phyloP scores from a whole-genome alignment of 2,113 vertebrate species.

The Pyxicephalus adspersus region DNA sequence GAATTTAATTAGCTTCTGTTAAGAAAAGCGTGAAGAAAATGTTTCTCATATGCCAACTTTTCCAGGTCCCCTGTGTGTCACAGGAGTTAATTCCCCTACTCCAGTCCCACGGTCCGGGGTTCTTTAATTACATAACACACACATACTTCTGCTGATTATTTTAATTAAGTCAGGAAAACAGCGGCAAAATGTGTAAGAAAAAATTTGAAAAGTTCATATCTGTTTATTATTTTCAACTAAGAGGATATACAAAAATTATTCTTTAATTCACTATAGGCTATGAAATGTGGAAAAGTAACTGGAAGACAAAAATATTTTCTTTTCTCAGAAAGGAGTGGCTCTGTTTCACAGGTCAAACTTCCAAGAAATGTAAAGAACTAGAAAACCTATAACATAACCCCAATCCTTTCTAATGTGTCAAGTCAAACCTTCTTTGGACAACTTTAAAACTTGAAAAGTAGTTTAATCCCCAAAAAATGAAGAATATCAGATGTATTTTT shows the following conservation, averaged over 20 bases:
- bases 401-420: too few relatives aligned
- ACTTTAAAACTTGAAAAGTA: too few relatives aligned
- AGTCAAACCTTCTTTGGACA: too few relatives aligned
- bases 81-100: not conserved
- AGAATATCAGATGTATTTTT: too few relatives aligned
- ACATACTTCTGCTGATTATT: not conserved
- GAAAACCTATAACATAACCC: too few relatives aligned
- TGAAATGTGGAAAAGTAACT: not conserved
- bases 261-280: not conserved
- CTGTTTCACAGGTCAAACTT: too few relatives aligned
- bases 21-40: slow-evolving; percentile 13
- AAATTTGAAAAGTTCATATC: not conserved
- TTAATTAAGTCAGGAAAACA: not conserved
- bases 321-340: too few relatives aligned
- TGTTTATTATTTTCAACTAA: not conserved
- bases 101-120: not conserved
- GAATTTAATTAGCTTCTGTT: not conserved
- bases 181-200: too few relatives aligned
- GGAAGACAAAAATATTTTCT: not conserved
- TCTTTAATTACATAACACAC: not conserved
- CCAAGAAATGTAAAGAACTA: too few relatives aligned
- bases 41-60: slow-evolving; percentile 7
- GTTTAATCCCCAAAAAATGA: too few relatives aligned
- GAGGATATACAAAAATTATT: not conserved
- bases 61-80: not conserved